Conservation (phyloP, 2,113 vertebrate species). For the Nycticorax nycticorax region DNA sequence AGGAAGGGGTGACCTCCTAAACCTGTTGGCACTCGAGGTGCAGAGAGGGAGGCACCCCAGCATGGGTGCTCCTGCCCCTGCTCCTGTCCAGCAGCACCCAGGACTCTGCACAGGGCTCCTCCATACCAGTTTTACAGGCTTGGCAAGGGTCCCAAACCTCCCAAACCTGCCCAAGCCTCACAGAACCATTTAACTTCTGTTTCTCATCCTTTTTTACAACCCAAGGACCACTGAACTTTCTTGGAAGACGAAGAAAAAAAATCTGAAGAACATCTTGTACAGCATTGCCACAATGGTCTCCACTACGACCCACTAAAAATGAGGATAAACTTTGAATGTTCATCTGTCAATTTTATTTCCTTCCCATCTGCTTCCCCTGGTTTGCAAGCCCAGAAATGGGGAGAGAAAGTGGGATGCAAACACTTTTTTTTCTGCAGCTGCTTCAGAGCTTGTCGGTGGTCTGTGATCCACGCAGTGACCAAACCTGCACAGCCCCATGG, state of each 20-base stretch:
- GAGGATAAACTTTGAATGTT: conserved; percentile 49
- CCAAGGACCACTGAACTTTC: neutral
- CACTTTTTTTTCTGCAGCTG: neutral
- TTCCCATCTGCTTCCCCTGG: conserved; percentile 30
- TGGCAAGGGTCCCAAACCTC: neutral
- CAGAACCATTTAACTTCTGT: neutral
- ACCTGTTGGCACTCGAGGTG: neutral
- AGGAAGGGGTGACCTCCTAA: neutral
- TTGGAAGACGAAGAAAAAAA: neutral
- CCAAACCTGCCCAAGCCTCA: neutral
- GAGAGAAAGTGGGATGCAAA: neutral
- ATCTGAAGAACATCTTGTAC: neutral
- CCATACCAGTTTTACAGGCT: neutral
- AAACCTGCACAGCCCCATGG: neutral
- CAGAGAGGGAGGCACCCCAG: neutral
- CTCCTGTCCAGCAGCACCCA: neutral
- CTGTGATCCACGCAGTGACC: neutral
- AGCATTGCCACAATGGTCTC: neutral
- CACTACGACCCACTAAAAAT: conserved; percentile 27
- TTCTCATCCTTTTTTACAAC: neutral
- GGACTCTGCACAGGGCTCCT: neutral
- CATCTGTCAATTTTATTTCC: conserved; percentile 52
- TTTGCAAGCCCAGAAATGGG: neutral
- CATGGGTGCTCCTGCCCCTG: neutral
- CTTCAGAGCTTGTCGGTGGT: neutral